Evolutionary conservation across 2,113 vertebrate species (phyloP), one percentile per base, ranked within the genome.

Genomic region (Corythaeola cristata): DNA sequence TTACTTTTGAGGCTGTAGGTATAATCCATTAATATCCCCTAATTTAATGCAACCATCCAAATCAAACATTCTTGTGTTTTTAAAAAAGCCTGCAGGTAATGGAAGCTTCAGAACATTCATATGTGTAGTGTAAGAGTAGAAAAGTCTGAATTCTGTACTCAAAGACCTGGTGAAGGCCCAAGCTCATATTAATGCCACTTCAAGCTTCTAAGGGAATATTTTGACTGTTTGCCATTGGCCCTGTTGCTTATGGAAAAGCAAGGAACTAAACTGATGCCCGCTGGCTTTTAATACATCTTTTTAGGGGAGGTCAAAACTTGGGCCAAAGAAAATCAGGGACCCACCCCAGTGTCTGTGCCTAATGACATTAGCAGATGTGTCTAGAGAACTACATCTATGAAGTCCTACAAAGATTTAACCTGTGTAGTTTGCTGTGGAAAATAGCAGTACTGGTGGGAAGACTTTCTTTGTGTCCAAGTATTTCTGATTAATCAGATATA

Each of bases 21-120:
- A 75, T 86, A 93, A 93, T 94, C 88, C 88, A 94, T 92, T 87
- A 96, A 81, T 95, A 95, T 91, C 52, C 92, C 58, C 58, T 92
- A 81, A 92, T 95, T 88, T 89, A 89, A 90, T 90, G 62, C 35
- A 90, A 79, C 95, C 72, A 76, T 97, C 96, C 97, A 97, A 96
- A 90, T 97, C 74, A 97, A 97, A 97, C 83, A 96, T 81, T 87
- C 63, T 67, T 93, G 68, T 96, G 83, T 89, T 94, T 94, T 94
- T 58, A 37, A 87, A 94, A 91, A 94, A 84, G 18, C 72, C 67
- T 95, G 56, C 68, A 96, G 85, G 93, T 96, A 96, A 81, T 96
- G 88, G 93, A 85, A 96, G 60, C 90, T 93, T 93, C 79, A 96
- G 94, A 89, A 89, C 80, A 32, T 73, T 94, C 50, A 15, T 63